phyloP scores from a whole-genome alignment of 35 echinoderm and acorn worm species.

The Patiria miniata region DNA sequence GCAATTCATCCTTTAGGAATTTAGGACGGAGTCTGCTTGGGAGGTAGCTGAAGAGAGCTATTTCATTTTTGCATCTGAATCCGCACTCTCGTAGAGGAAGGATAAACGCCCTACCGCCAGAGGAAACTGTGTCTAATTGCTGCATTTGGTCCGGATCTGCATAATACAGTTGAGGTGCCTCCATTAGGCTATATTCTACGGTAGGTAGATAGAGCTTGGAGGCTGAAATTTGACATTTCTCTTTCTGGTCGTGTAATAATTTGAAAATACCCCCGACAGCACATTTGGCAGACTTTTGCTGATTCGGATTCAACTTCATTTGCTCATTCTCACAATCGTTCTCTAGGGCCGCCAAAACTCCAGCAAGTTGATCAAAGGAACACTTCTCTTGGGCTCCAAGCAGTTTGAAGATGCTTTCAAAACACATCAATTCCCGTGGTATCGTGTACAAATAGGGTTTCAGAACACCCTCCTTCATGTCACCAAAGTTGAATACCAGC shows the following conservation, averaged over 20 bases:
- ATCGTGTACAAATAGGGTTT: not conserved
- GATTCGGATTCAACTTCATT: not conserved
- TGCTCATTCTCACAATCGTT: not conserved
- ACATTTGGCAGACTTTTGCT: not conserved
- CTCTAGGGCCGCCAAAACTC: not conserved
- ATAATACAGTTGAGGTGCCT: not conserved
- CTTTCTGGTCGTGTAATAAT: not conserved
- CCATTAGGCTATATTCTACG: not conserved
- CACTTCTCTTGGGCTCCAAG: not conserved
- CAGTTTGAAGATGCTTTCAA: not conserved
- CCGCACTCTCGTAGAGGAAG: slow-evolving; percentile 7
- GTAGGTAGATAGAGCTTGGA: slow-evolving; percentile 12
- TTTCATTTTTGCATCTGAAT: not conserved
- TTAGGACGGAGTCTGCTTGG: slow-evolving; percentile 11
- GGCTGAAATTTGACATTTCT: slow-evolving; percentile 3
- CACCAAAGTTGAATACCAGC: slow-evolving; percentile 11
- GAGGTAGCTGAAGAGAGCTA: not conserved
- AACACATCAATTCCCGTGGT: not conserved
- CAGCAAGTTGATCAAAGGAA: slow-evolving; percentile 34
- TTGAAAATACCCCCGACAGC: not conserved
- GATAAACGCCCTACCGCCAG: not conserved
- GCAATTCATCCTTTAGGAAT: not conserved
- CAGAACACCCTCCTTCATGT: not conserved
- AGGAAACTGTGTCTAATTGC: not conserved
- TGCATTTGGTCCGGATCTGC: slow-evolving; percentile 1